Evolutionary conservation across 2,797 vertebrate genomes (phyloP).

Genomic region (Novumbra hubbsi): DNA sequence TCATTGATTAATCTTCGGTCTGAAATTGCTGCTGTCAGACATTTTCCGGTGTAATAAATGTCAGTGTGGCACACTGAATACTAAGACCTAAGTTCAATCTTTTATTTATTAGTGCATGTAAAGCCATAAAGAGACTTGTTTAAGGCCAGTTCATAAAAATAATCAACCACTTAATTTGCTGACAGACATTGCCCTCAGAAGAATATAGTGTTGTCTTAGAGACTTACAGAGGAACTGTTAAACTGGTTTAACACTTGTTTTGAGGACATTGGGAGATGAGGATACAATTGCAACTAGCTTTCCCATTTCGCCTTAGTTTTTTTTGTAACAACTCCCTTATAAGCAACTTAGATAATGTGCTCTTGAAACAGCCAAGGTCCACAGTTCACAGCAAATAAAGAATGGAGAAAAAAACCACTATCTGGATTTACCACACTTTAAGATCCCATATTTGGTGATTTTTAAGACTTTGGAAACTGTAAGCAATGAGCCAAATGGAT

Average conservation of each 20-base stretch:
- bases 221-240: conserved; percentile 1
- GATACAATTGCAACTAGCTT: conserved; percentile 16
- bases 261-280: conserved; percentile 10
- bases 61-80: neutral
- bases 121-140: neutral
- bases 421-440: conserved; percentile 40
- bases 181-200: conserved; percentile 12
- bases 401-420: conserved; percentile 30
- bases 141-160: neutral
- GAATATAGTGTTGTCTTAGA: neutral
- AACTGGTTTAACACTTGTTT: conserved; percentile 19
- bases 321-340: conserved; percentile 44
- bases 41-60: neutral
- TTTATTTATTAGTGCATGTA: neutral
- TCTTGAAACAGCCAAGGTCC: conserved; percentile 71
- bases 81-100: neutral
- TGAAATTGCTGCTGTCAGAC: neutral
- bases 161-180: neutral
- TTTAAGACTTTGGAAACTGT: conserved; percentile 49
- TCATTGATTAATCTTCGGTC: neutral
- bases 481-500: conserved; percentile 15
- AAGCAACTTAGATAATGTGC: conserved; percentile 61
- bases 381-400: conserved; percentile 67
- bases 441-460: conserved; percentile 75
- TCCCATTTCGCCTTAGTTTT: conserved; percentile 45